Conservation (phyloP, 2,113 vertebrate species). For the Plecturocebus donacophilus region DNA sequence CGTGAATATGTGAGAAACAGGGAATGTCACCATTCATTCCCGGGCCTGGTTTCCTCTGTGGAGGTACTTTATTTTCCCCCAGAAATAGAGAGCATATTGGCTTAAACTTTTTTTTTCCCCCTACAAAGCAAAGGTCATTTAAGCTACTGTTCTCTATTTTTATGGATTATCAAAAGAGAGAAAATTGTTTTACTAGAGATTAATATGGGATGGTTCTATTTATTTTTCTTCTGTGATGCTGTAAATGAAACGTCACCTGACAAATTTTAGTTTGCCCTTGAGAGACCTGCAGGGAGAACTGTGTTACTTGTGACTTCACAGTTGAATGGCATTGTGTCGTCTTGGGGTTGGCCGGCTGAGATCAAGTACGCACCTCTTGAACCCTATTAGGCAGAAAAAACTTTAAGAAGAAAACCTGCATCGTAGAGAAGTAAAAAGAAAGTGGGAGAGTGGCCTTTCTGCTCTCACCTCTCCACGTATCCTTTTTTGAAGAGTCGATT, state of each 20-base stretch:
- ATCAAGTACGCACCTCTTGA: neutral
- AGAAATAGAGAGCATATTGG: neutral
- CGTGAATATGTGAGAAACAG: neutral
- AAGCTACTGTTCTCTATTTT: constrained; percentile 38
- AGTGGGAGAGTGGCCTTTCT: neutral
- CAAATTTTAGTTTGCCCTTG: neutral
- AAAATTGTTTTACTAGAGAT: constrained; percentile 23
- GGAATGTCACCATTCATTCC: neutral
- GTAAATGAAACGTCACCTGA: neutral
- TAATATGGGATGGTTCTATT: neutral
- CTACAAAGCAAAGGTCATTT: neutral
- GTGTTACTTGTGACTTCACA: neutral
- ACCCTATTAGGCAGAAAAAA: neutral
- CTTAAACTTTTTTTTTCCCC: neutral
- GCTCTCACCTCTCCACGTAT: no score
- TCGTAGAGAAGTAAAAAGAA: neutral
- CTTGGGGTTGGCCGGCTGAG: neutral
- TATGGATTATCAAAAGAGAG: neutral
- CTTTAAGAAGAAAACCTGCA: neutral
- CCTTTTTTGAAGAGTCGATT: neutral
- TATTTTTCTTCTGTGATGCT: constrained; percentile 3
- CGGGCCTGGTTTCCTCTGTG: neutral
- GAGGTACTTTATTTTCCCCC: neutral
- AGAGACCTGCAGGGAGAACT: neutral
- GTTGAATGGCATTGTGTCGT: neutral